Evolutionary conservation across 23 tunicate species (phyloP).

Genomic region (Trididemnum miniatum): DNA sequence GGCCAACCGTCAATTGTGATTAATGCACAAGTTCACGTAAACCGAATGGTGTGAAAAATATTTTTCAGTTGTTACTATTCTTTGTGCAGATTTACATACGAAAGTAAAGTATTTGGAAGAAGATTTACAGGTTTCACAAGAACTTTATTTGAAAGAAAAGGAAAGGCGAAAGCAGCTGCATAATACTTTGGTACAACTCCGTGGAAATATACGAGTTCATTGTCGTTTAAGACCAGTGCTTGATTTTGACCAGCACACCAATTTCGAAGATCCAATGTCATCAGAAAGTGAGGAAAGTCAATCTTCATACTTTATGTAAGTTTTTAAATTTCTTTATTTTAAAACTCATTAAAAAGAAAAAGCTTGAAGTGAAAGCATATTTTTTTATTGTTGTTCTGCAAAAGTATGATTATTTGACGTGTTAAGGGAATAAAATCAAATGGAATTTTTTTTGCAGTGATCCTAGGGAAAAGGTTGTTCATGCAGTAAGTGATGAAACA

Average conservation of each 20-base stretch:
- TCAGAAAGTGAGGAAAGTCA: too few species aligned
- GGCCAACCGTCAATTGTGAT: too few species aligned
- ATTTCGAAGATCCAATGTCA: too few species aligned
- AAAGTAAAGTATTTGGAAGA: slow-evolving; percentile 9
- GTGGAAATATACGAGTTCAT: slow-evolving; percentile 77
- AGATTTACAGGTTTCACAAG: background rate
- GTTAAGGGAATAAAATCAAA: background rate
- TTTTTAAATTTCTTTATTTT: too few species aligned
- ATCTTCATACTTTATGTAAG: too few species aligned
- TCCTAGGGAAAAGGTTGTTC: slow-evolving; percentile 20
- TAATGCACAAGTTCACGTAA: too few species aligned
- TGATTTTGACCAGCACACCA: slow-evolving; percentile 42
- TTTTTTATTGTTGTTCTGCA: too few species aligned
- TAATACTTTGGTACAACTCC: slow-evolving; percentile 51
- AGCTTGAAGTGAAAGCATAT: too few species aligned
- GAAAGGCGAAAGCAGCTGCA: slow-evolving; percentile 50
- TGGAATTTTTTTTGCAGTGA: background rate
- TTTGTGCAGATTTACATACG: background rate
- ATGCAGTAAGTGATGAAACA: slow-evolving; percentile 48
- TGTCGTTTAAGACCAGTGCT: slow-evolving; percentile 63
- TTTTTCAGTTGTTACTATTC: too few species aligned
- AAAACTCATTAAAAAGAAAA: too few species aligned
- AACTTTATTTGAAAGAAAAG: slow-evolving; percentile 49
- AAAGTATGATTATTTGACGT: too few species aligned
- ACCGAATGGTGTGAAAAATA: too few species aligned